Conservation (phyloP, 2,797 vertebrate genomes). For the Ispidina picta region DNA sequence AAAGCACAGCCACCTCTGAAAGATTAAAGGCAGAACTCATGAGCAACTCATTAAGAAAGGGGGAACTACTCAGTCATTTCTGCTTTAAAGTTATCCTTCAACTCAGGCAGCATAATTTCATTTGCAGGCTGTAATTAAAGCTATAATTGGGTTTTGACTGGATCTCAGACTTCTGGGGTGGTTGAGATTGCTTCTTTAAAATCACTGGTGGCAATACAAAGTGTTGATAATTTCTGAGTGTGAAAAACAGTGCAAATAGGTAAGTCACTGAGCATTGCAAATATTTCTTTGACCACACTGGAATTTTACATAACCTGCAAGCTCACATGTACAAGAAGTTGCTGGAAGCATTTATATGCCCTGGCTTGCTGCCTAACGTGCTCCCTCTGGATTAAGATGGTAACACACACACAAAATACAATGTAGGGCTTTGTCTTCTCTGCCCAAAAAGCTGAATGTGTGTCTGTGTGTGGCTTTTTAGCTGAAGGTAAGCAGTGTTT, state of each 20-base stretch:
- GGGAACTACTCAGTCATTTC: conserved; percentile 33
- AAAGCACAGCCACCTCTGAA: conserved; percentile 38
- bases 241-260: background rate
- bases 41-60: conserved; percentile 59
- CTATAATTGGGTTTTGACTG: conserved; percentile 47
- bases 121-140: conserved; percentile 52
- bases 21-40: conserved; percentile 64
- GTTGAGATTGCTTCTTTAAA: background rate
- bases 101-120: conserved; percentile 64
- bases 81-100: conserved; percentile 54
- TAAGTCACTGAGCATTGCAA: background rate
- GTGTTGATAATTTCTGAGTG: background rate
- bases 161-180: background rate
- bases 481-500: background rate
- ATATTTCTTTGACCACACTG: background rate
- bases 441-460: background rate
- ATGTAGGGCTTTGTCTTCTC: background rate
- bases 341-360: background rate
- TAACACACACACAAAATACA: background rate
- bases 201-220: background rate
- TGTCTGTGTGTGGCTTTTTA: background rate
- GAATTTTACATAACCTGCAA: background rate
- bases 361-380: background rate
- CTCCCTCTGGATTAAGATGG: background rate
- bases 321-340: background rate